phyloP scores from a whole-genome alignment of 2,113 vertebrate genomes.

The Nothocercus nigrocapillus region DNA sequence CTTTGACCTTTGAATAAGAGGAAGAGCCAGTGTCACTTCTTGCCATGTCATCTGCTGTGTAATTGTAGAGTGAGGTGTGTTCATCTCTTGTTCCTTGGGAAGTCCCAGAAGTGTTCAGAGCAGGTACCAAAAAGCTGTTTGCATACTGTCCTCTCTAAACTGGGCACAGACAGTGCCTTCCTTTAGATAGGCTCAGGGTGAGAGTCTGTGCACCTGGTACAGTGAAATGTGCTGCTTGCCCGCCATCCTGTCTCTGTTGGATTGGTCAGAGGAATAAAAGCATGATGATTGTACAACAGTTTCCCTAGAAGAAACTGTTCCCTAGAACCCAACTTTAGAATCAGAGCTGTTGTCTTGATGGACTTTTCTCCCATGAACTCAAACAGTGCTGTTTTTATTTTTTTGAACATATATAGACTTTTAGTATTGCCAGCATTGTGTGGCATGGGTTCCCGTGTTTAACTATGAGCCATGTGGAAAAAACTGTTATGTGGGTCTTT shows the following conservation, averaged over 20 bases:
- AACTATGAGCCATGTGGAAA: neutral
- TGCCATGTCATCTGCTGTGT: neutral
- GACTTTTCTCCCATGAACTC: neutral
- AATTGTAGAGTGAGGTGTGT: neutral
- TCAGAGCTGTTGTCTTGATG: neutral
- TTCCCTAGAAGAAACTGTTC: neutral
- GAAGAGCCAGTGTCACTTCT: neutral
- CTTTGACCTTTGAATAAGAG: neutral
- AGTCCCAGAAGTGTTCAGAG: neutral
- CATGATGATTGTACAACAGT: neutral
- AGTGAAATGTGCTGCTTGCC: rapidly evolving
- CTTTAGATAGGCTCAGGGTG: no score
- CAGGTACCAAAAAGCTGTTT: neutral
- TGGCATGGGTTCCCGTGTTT: neutral
- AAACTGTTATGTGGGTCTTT: neutral
- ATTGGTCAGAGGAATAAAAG: neutral
- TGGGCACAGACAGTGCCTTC: neutral
- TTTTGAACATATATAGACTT: neutral
- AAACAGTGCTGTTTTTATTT: neutral
- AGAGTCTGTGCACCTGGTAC: neutral
- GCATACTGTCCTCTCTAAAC: neutral
- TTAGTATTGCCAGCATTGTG: neutral
- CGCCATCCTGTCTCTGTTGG: neutral
- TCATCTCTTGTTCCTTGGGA: neutral
- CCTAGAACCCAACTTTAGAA: neutral